These are phyloP conservation scores for Phanerotoma sp. DNA, from an alignment of 2,888 invertebrate genomes.

Conservation along the genomic window DNA sequence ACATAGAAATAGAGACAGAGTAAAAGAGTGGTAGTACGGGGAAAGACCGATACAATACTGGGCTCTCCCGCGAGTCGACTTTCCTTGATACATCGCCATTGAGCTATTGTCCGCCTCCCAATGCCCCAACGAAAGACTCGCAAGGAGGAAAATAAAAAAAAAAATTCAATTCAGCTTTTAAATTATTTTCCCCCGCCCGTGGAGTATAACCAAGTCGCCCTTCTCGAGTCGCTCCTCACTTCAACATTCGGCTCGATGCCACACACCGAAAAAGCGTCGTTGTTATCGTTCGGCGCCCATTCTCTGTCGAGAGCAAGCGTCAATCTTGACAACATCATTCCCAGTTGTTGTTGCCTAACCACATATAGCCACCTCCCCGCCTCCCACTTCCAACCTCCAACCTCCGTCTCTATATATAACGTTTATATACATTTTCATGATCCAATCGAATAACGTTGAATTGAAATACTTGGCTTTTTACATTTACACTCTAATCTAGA, in stretches of 20 bases:
- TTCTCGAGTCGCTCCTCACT: conserved; percentile 24
- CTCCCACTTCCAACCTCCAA: too few species aligned
- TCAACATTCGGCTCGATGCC: conserved; percentile 7
- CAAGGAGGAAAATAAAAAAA: conserved; percentile 57
- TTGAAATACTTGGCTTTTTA: too few species aligned
- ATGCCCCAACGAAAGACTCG: conserved; percentile 57
- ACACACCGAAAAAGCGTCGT: conserved; percentile 21
- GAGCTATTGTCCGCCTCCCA: conserved; percentile 57
- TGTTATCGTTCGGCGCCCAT: conserved; percentile 23
- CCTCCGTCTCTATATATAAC: too few species aligned
- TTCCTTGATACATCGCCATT: conserved; percentile 58
- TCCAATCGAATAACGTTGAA: too few species aligned
- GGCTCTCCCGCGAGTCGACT: conserved; percentile 57
- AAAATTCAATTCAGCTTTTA: conserved; percentile 59
- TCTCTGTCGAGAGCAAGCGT: conserved; percentile 16
- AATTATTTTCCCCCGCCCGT: conserved; percentile 52
- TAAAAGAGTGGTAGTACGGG: conserved; percentile 36
- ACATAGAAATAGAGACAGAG: conserved; percentile 35
- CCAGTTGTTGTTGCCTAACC: too few species aligned
- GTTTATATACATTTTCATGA: too few species aligned
- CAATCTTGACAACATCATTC: conserved; percentile 9
- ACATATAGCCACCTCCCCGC: too few species aligned
- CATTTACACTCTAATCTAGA: too few species aligned
- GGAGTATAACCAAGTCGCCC: conserved; percentile 22
- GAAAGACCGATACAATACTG: conserved; percentile 57